A percentile compares a stretch with the other conserved stretches of the same genome.
Conservation (phyloP, 2,113 vertebrate species). For the Myrmecobius fasciatus region DNA sequence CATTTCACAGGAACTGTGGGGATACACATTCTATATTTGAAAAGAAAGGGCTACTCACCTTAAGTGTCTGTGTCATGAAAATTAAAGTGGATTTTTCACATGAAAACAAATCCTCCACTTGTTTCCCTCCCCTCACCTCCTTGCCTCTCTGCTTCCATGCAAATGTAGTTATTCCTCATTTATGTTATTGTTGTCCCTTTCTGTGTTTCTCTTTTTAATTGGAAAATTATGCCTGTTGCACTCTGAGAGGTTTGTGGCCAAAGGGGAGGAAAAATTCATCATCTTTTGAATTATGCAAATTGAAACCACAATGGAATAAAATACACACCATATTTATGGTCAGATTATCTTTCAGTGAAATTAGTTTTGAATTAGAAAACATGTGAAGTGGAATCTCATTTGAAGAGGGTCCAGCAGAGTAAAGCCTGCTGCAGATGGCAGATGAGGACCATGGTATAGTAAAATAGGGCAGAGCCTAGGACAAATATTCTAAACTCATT, state of each 20-base stretch:
- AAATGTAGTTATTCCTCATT: conserved; percentile 51
- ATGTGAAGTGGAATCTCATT: conserved; percentile 42
- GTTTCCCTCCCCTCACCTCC: conserved; percentile 20
- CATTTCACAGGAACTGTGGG: background rate
- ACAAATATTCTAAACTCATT: conserved; percentile 39
- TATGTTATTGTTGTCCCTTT: conserved; percentile 17
- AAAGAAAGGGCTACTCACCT: background rate
- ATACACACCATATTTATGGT: conserved; percentile 28
- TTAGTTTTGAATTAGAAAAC: conserved; percentile 59
- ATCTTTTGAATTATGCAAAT: conserved; percentile 55
- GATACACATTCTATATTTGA: background rate
- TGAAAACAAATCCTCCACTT: background rate
- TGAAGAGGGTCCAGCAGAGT: conserved; percentile 37
- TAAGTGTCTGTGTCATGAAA: background rate
- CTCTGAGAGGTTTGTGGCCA: conserved; percentile 28
- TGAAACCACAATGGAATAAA: conserved; percentile 41
- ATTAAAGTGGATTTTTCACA: background rate
- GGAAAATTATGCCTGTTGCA: conserved; percentile 27
- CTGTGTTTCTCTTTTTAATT: conserved; percentile 36
- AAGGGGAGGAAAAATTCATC: conserved; percentile 54
- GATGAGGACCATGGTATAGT: conserved; percentile 7
- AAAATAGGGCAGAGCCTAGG: conserved; percentile 33
- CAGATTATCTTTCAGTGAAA: conserved; percentile 53
- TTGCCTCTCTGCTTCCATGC: background rate
- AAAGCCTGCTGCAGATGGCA: conserved; percentile 1